phyloP scores from a whole-genome alignment of 2,888 invertebrate species.

The Sarcophaga subvicina region DNA sequence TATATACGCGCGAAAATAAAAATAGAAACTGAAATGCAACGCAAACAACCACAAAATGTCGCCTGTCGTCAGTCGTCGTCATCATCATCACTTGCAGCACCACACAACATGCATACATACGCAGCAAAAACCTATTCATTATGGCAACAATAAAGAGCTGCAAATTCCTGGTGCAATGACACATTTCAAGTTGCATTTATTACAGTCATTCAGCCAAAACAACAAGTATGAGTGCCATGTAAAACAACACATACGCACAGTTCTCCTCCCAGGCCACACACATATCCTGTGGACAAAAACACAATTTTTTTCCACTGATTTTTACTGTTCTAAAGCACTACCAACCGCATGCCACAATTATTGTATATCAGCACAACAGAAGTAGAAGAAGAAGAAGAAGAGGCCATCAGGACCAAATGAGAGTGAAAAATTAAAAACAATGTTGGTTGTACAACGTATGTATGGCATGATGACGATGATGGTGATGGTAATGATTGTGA shows the following conservation, averaged over 20 bases:
- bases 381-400: neutral
- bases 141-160: neutral
- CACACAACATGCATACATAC: neutral
- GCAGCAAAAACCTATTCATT: neutral
- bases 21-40: neutral
- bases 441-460: too few relatives aligned
- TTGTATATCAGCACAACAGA: neutral
- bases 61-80: neutral
- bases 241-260: neutral
- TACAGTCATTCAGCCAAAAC: neutral
- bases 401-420: neutral
- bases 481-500: neutral
- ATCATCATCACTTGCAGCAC: neutral
- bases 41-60: conserved; percentile 1
- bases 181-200: conserved; percentile 12
- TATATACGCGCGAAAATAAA: neutral
- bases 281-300: neutral
- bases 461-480: too few relatives aligned
- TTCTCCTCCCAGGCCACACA: neutral
- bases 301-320: neutral
- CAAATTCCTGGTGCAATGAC: conserved; percentile 23
- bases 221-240: neutral
- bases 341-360: neutral
- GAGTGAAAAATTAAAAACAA: too few relatives aligned
- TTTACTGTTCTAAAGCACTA: neutral